Evolutionary conservation across 2,888 invertebrate species (phyloP).

Genomic region (Dioctria linearis): DNA sequence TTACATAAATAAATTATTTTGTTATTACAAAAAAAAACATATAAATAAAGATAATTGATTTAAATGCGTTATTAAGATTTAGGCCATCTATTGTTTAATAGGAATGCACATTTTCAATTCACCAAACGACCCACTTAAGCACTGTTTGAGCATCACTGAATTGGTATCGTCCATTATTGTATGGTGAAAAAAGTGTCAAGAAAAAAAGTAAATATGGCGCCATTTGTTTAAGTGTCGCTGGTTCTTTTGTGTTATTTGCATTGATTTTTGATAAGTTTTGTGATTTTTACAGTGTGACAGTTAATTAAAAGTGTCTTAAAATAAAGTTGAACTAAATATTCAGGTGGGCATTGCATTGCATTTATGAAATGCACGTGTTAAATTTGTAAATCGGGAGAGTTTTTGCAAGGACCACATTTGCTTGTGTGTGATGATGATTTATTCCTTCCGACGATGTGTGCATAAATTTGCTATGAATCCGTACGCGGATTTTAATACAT

Average conservation of each 20-base stretch:
- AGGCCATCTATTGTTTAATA: not conserved
- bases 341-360: slow-evolving; percentile 33
- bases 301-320: slow-evolving; percentile 38
- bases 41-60: too few species aligned
- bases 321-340: slow-evolving; percentile 20
- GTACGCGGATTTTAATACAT: too few species aligned
- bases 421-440: slow-evolving; percentile 19
- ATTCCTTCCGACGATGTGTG: not conserved
- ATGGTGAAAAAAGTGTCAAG: slow-evolving; percentile 39
- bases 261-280: slow-evolving; percentile 52
- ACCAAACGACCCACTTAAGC: not conserved
- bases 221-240: slow-evolving; percentile 53
- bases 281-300: slow-evolving; percentile 46
- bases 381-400: slow-evolving; percentile 25
- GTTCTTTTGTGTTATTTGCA: slow-evolving; percentile 43
- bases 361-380: slow-evolving; percentile 26
- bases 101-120: not conserved
- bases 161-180: slow-evolving; percentile 5
- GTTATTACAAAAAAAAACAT: too few species aligned
- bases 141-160: not conserved
- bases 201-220: slow-evolving; percentile 50
- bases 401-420: slow-evolving; percentile 42
- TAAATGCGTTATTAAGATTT: too few species aligned
- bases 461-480: not conserved
- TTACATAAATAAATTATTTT: too few species aligned